Percentiles rank a stretch among this genome's conserved stretches.
These are phyloP conservation scores for Pogonomyrmex barbatus DNA, from an alignment of 1,140 invertebrate genomes.

Conservation along the genomic window DNA sequence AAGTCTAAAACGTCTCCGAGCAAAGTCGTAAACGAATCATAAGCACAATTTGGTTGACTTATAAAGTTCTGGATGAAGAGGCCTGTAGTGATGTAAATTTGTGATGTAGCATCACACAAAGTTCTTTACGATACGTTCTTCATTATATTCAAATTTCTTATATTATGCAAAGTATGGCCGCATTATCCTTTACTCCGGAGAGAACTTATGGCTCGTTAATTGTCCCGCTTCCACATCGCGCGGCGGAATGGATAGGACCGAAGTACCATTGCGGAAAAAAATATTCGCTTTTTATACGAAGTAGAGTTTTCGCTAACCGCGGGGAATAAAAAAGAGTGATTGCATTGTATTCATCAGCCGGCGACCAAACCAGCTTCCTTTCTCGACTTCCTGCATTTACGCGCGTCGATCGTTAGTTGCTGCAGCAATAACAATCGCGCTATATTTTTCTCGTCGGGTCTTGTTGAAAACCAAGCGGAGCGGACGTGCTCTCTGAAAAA, in stretches of 20 bases:
- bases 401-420: constrained; percentile 47
- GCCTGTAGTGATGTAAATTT: constrained; percentile 21
- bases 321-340: constrained; percentile 29
- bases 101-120: neutral
- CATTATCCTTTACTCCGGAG: neutral
- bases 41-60: constrained; percentile 40
- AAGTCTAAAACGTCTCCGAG: constrained; percentile 27
- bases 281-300: constrained; percentile 24
- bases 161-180: constrained; percentile 11
- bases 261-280: constrained; percentile 22
- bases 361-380: constrained; percentile 49
- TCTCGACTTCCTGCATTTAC: constrained; percentile 57
- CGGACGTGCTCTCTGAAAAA: constrained; percentile 64
- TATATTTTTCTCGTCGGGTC: constrained; percentile 36
- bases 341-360: constrained; percentile 35
- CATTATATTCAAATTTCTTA: constrained; percentile 22
- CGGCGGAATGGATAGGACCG: neutral
- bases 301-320: constrained; percentile 26
- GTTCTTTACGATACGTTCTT: constrained; percentile 22
- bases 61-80: constrained; percentile 28
- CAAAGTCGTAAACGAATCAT: constrained; percentile 42
- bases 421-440: constrained; percentile 46
- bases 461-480: constrained; percentile 42
- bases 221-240: neutral
- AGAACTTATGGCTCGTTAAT: constrained; percentile 43